Base-by-base conservation (phyloP, 35 echinoderm and acorn worm species). In the Stichopus chloronotus region DNA sequence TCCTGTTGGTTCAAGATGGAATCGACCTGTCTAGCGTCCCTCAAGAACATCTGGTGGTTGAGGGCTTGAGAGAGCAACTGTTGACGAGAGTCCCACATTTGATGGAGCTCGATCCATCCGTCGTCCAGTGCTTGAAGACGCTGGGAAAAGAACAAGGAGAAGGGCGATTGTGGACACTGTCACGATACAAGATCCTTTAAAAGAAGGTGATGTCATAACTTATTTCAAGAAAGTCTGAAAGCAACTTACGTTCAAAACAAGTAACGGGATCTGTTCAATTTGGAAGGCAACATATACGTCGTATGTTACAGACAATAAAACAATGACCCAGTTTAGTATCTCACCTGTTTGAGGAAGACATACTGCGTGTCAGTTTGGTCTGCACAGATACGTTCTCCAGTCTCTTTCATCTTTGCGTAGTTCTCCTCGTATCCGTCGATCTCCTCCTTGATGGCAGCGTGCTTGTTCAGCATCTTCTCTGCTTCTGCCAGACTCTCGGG, bases 11-110 rank as follows among this genome's bases (percentile, higher is more conserved):
- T 99, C 74, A 99, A 95, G 52, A 99, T 90, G 56, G 88, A 94
- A 55, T 99, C 97, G 76, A 94, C 97, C 84, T 96, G 97, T 77
- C 97, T 92, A 59, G 97, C 97, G 94, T 99, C 97, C 23, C 97
- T 76, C 60, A 93, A 69, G 94, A 96, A 99, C 97, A 99, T 99
- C 95, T 99, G 97, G 94, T 99, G 94, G 92, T 99, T 96, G 88
- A 99, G 97, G 59, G 97, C 93, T 81, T 99, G 97, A 20, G 97
- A 99, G 21, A 99, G 95, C 20, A 99, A 87, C n/a, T 95, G 91
- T 55, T 99, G 97, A 72, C 97, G 93, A 84, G 95, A 96, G 83
- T 99, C 97, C 97, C 97, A 99, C 97, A 99, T 99, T 94, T 99
- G 95, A 92, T 99, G 97, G 6, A 99, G 95, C 84, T 99, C 97